Percentiles rank a stretch among this genome's conserved stretches.
phyloP scores from a whole-genome alignment of 1,140 invertebrate genomes.

The Chironomus tepperi region DNA sequence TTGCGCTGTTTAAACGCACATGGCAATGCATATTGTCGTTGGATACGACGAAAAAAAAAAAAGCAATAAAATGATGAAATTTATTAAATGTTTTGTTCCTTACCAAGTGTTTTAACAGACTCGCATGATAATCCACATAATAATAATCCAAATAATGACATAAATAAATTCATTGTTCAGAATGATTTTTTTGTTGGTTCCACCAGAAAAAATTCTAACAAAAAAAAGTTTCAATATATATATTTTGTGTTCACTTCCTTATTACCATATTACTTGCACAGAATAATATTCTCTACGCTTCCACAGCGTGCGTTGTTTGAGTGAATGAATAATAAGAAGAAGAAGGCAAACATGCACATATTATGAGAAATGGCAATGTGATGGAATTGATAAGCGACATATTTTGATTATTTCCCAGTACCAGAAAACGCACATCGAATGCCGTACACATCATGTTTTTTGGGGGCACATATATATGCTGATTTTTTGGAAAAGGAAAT shows the following conservation, averaged over 20 bases:
- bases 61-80: not conserved
- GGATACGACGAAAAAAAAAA: not conserved
- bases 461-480: no score
- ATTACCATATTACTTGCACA: not conserved
- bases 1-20: not conserved
- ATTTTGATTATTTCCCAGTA: not conserved
- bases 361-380: not conserved
- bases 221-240: no score
- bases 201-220: no score
- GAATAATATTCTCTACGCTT: not conserved
- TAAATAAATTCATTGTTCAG: conserved; percentile 21
- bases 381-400: not conserved
- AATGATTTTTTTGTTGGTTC: not conserved
- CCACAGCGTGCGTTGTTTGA: not conserved
- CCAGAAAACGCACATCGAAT: not conserved
- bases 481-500: not conserved
- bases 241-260: not conserved
- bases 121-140: conserved; percentile 16
- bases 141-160: conserved; percentile 11
- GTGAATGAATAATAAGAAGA: no score
- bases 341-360: no score
- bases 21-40: not conserved
- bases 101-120: conserved; percentile 2
- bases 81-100: not conserved
- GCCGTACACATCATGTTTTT: not conserved